Evolutionary conservation across 2,797 vertebrate genomes (phyloP).

Genomic region (Spheniscus humboldti): DNA sequence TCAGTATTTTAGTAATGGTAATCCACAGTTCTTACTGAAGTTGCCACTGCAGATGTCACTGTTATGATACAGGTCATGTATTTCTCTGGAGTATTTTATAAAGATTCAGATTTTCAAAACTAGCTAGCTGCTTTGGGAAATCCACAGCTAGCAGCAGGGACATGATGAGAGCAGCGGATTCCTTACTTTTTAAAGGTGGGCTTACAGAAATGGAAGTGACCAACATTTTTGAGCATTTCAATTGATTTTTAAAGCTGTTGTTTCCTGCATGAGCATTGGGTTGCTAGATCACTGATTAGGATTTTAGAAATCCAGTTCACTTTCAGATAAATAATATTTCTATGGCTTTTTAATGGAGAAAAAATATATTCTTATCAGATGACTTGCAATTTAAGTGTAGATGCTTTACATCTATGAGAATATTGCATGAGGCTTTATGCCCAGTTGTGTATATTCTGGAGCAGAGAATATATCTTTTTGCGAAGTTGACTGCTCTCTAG

Average conservation of each 20-base stretch:
- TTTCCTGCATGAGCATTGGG: neutral
- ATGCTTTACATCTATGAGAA: neutral
- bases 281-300: neutral
- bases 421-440: neutral
- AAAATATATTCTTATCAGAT: neutral
- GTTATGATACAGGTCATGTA: neutral
- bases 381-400: neutral
- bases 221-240: neutral
- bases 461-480: neutral
- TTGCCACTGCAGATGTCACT: neutral
- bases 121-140: neutral
- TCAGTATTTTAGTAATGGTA: neutral
- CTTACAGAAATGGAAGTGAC: neutral
- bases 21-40: neutral
- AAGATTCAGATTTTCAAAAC: neutral
- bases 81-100: neutral
- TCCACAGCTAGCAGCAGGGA: neutral
- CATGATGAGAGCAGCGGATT: neutral
- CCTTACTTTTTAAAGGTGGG: neutral
- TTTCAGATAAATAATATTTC: neutral
- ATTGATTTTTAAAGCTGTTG: neutral
- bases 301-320: neutral
- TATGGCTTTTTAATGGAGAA: neutral
- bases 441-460: neutral
- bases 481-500: neutral